These are phyloP conservation scores for Apolygus lucorum DNA, from an alignment of 1,140 invertebrate genomes.

Conservation along the genomic window DNA sequence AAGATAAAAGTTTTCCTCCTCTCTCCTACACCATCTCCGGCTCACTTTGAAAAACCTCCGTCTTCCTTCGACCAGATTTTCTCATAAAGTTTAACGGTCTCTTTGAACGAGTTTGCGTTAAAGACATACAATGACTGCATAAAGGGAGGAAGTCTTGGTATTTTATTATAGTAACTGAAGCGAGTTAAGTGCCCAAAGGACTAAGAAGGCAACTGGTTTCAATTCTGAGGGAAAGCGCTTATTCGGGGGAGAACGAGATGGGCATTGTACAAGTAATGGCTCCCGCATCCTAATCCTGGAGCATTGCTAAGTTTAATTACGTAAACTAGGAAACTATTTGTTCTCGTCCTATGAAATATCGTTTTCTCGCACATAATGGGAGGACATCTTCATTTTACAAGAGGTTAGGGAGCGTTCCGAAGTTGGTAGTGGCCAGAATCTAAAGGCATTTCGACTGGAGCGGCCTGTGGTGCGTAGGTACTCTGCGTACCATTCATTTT, in stretches of 20 bases:
- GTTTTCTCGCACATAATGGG: too few relatives aligned
- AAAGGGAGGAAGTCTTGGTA: not conserved
- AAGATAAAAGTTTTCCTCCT: not conserved
- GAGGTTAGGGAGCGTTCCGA: too few relatives aligned
- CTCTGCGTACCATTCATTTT: too few relatives aligned
- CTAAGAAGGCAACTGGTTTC: not conserved
- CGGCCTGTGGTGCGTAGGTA: too few relatives aligned
- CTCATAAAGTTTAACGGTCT: not conserved
- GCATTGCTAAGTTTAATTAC: not conserved
- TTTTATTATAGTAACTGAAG: not conserved
- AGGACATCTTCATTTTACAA: too few relatives aligned
- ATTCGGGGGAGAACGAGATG: not conserved
- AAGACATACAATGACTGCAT: not conserved
- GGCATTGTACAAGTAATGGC: not conserved
- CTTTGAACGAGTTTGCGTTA: not conserved
- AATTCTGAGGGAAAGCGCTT: not conserved
- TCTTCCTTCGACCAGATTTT: not conserved
- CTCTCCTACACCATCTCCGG: too few relatives aligned
- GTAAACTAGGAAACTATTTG: not conserved
- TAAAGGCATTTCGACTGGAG: too few relatives aligned
- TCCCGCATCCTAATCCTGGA: not conserved
- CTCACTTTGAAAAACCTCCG: too few relatives aligned
- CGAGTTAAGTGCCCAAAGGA: not conserved
- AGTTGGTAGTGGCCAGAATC: too few relatives aligned
- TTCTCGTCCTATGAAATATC: not conserved